A percentile compares a stretch with the other conserved stretches of the same genome.
Conservation (phyloP, 2,888 invertebrate species). For the Chymomyza caudatula region DNA sequence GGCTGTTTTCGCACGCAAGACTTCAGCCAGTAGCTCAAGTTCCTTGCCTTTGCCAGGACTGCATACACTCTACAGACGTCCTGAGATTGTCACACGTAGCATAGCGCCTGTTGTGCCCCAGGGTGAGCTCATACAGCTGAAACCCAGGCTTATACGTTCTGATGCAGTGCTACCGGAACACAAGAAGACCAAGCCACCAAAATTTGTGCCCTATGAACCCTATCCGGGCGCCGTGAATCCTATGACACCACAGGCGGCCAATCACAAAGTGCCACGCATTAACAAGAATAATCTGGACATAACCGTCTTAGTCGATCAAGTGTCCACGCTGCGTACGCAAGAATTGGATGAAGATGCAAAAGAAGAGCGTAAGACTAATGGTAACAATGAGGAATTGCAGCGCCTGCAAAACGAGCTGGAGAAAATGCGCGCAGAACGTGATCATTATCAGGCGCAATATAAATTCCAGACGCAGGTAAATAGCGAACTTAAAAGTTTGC, state of each 20-base stretch:
- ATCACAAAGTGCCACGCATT: slow-evolving; percentile 43
- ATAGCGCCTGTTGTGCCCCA: slow-evolving; percentile 79
- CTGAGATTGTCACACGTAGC: slow-evolving; percentile 58
- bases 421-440: slow-evolving; percentile 83
- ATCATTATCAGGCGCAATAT: slow-evolving; percentile 87
- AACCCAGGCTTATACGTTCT: slow-evolving; percentile 81
- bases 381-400: slow-evolving; percentile 37
- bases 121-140: slow-evolving; percentile 81
- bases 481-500: slow-evolving; percentile 92
- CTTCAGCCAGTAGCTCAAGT: slow-evolving; percentile 23
- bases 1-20: slow-evolving; percentile 44
- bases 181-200: slow-evolving; percentile 82
- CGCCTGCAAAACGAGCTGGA: slow-evolving; percentile 54
- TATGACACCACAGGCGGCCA: slow-evolving; percentile 80
- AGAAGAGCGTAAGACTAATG: not conserved
- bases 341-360: slow-evolving; percentile 79
- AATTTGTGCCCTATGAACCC: slow-evolving; percentile 93
- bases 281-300: slow-evolving; percentile 82
- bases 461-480: slow-evolving; percentile 94
- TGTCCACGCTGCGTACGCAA: slow-evolving; percentile 84
- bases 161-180: slow-evolving; percentile 55
- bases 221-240: slow-evolving; percentile 91
- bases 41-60: slow-evolving; percentile 60
- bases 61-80: slow-evolving; percentile 69
- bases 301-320: slow-evolving; percentile 84